phyloP scores from a whole-genome alignment of 2,113 vertebrate genomes.

The Orcinus orca region DNA sequence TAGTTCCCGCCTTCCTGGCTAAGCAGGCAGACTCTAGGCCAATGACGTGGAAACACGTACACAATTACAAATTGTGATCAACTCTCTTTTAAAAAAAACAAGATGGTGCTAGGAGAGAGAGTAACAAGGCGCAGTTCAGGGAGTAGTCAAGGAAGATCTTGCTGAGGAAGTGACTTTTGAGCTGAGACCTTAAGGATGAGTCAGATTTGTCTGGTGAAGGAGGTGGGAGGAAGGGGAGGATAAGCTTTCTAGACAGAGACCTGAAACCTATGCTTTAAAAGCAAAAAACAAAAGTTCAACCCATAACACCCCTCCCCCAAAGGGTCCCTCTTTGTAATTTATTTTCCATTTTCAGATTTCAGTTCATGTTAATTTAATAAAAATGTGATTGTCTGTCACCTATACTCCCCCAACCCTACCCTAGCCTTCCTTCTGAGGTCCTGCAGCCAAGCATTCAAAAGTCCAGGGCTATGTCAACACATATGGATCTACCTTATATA shows the following conservation, averaged over 20 bases:
- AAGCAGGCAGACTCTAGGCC: not conserved
- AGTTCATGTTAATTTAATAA: not conserved
- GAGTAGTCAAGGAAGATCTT: not conserved
- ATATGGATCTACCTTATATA: not conserved
- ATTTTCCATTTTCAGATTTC: slow-evolving; percentile 42
- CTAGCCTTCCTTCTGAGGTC: not conserved
- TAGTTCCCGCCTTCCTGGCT: not conserved
- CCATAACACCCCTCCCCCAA: not conserved
- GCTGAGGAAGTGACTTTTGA: slow-evolving; percentile 47
- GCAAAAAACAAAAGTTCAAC: not conserved
- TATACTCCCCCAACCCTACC: not conserved
- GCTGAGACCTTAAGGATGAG: slow-evolving; percentile 6
- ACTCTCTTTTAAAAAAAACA: not conserved
- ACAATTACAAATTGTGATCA: not conserved
- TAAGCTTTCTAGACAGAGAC: slow-evolving; percentile 47
- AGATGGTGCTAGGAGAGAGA: not conserved
- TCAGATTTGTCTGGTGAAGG: not conserved
- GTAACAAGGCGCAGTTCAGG: not conserved
- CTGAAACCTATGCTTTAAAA: slow-evolving; percentile 38
- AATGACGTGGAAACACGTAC: not conserved
- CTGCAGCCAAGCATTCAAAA: not conserved
- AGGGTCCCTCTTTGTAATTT: not conserved
- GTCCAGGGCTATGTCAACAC: not conserved
- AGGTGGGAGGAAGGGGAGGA: not conserved
- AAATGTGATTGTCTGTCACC: not conserved